Evolutionary conservation across 1,140 invertebrate genomes (phyloP), one percentile per base, ranked within the genome.

Genomic region (Adelges cooleyi): DNA sequence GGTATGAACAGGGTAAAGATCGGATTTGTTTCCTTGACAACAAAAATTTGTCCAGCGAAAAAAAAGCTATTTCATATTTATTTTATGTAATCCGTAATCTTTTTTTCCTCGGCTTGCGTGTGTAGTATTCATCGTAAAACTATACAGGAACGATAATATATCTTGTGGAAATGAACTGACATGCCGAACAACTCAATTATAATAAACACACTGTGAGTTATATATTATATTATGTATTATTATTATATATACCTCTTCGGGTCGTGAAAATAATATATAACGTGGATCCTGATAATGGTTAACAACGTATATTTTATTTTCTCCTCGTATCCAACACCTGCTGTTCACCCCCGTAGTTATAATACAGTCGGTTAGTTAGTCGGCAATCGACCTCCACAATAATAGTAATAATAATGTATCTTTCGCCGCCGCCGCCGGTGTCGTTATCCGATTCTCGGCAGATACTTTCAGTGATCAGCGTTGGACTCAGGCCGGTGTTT

Each of bases 161-260:
- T 62, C 42, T 62, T 20, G 56, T 62, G 40, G 40, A 62, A 62
- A 62, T 46, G 20, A 25, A 62, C 56, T 62, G 54, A 40, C 42
- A n/a, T 46, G 54, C 54, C 42, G 56, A 62, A 62, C 56, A 62
- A 62, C 56, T 62, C 56, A 62, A 62, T 62, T 62, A 62, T 62
- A 62, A 62, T 62, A 62, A 62, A 62, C 56, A 62, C 56, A 46
- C 56, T 48, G 29, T 6, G 11, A 6, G 11, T 33, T 33, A 33
- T 33, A 33, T 33, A 33, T 33, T 33, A 33, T 33, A 33, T 33
- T 33, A 33, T 33, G 11, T 33, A 33, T 33, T 33, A 33, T 33
- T 33, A 33, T 33, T 33, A 33, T 33, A 33, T 33, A 33, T 33
- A 33, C 40, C 40, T 44, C 33, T n/a, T n/a, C 27, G 15, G 56